Evolutionary conservation across 2,888 invertebrate genomes (phyloP), one percentile per base, ranked within the genome.

Genomic region (Polydrusus pterygomalis): DNA sequence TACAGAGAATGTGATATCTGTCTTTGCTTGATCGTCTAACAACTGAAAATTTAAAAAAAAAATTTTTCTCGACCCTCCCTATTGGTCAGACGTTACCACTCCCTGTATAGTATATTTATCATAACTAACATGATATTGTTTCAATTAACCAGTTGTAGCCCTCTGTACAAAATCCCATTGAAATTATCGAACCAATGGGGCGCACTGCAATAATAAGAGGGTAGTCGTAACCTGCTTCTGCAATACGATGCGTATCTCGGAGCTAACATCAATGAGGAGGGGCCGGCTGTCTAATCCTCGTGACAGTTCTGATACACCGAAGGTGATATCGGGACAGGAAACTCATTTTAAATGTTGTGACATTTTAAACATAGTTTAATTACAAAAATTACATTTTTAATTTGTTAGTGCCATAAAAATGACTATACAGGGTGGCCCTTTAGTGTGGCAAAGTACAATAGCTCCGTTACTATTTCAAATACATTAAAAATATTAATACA

Each of bases 201-300:
- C 40, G 40, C 54, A 67, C 54, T 67, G 70, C 30, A 20, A 40
- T 67, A 75, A 75, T 75, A 68, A 71, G 68, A 71, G 75, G 75
- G 75, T 71, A 67, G 67, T 63, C 72, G 49, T 54, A 69, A 64
- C 13, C 69, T 63, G 63, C 65, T 47, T 73, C 65, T 38, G 70
- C 64, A 77, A 73, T 77, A 65, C 64, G 77, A 77, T 77, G 64
- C 70, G 40, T 77, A 77, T 77, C 77, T 73, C 18, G 38, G 20
- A 20, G 60, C 79, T 80, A 82, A 83, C 83, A 84, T 80, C 82
- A 83, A 83, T 83, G 82, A 82, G 83, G 83, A 80, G 83, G 81
- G 78, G 83, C 80, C 79, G 60, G 18, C 7, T 73, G 70, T 73
- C 77, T 77, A 77, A 77, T 77, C 62, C 73, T 65, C 45, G 40